phyloP scores from a whole-genome alignment of 2,113 vertebrate species.

The Patagioenas fasciata region DNA sequence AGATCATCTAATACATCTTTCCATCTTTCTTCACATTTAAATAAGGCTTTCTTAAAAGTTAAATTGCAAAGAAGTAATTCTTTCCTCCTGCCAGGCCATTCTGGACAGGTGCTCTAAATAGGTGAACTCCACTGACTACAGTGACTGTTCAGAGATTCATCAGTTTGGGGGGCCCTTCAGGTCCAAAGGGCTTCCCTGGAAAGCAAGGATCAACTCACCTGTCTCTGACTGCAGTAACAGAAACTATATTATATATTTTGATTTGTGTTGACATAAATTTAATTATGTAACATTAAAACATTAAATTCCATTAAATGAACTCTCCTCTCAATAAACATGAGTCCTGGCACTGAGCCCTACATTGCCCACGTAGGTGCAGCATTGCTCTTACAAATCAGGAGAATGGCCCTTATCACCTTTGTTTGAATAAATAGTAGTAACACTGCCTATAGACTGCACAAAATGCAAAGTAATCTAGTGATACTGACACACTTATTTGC shows the following conservation, averaged over 20 bases:
- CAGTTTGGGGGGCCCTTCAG: background rate
- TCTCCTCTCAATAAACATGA: background rate
- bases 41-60: background rate
- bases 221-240: background rate
- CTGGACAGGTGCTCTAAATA: background rate
- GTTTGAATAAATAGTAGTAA: background rate
- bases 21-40: background rate
- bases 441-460: background rate
- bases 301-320: background rate
- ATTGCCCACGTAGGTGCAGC: background rate
- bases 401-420: background rate
- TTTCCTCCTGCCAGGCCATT: background rate
- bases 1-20: background rate
- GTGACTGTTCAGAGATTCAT: background rate
- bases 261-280: background rate
- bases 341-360: background rate
- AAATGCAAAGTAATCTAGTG: background rate
- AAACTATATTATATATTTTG: background rate
- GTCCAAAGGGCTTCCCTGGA: background rate
- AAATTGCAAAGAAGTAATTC: background rate
- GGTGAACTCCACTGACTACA: background rate
- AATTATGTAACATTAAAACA: background rate
- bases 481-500: background rate
- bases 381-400: background rate
- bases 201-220: fast-evolving